Evolutionary conservation across 2,113 vertebrate species (phyloP).

Genomic region (Scophthalmus maximus): DNA sequence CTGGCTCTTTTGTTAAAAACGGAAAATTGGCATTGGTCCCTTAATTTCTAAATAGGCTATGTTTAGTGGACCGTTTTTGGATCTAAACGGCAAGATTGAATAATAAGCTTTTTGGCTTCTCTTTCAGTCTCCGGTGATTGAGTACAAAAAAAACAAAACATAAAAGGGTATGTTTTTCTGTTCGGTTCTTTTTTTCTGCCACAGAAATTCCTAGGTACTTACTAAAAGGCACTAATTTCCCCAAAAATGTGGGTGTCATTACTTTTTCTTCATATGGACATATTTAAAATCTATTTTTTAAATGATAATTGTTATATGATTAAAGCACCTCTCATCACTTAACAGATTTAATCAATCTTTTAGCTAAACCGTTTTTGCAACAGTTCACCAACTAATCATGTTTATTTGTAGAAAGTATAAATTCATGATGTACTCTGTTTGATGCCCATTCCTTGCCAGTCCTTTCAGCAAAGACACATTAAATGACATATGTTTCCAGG

Average conservation of each 20-base stretch:
- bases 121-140: slow-evolving; percentile 27
- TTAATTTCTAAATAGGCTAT: slow-evolving; percentile 47
- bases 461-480: slow-evolving; percentile 10
- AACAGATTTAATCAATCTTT: slow-evolving; percentile 29
- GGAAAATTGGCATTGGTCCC: slow-evolving; percentile 52
- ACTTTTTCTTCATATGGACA: slow-evolving; percentile 9
- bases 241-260: slow-evolving; percentile 33
- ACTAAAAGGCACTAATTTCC: slow-evolving; percentile 27
- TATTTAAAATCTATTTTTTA: not conserved
- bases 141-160: slow-evolving; percentile 16
- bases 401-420: not conserved
- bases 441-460: not conserved
- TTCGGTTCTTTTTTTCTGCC: slow-evolving; percentile 15
- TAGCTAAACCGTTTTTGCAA: not conserved
- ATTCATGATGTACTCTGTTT: not conserved
- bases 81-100: slow-evolving; percentile 58
- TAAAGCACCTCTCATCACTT: not conserved
- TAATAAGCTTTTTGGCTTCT: slow-evolving; percentile 46
- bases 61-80: slow-evolving; percentile 46
- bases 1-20: slow-evolving; percentile 47
- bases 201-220: slow-evolving; percentile 7
- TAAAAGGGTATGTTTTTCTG: slow-evolving; percentile 8
- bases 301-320: not conserved
- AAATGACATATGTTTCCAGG: slow-evolving; percentile 33
- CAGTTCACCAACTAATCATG: not conserved